Evolutionary conservation across 2,113 vertebrate genomes (phyloP).

Genomic region (Leptobrachium leishanense): DNA sequence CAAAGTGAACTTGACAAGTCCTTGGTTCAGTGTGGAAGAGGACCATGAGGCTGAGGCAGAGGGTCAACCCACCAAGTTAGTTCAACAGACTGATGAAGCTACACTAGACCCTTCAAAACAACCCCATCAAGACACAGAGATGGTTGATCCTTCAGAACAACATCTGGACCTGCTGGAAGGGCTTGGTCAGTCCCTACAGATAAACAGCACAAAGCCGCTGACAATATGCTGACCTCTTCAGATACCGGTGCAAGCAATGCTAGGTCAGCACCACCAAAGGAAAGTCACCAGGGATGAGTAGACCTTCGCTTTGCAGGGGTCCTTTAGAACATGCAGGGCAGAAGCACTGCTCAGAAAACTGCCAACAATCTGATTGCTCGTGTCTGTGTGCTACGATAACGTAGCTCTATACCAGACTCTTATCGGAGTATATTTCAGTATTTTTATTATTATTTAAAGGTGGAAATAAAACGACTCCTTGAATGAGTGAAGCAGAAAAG

Average conservation of each 20-base stretch:
- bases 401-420: no score
- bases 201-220: not conserved
- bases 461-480: no score
- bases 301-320: not conserved
- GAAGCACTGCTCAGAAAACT: not conserved
- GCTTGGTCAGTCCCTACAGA: not conserved
- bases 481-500: no score
- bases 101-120: not conserved
- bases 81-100: not conserved
- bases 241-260: not conserved
- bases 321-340: not conserved
- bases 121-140: not conserved
- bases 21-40: constrained; percentile 26
- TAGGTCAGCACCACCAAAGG: not conserved
- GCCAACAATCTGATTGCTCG: not conserved
- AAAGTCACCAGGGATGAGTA: not conserved
- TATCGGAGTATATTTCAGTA: no score
- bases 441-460: no score
- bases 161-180: not conserved
- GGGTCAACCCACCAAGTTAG: not conserved
- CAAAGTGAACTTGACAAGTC: constrained; percentile 57
- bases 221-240: not conserved
- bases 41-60: not conserved
- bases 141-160: not conserved
- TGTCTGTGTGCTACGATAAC: no score